Percentiles rank a stretch among this genome's conserved stretches.
phyloP scores from a whole-genome alignment of 1,140 invertebrate species.

The Polypedilum vanderplanki region DNA sequence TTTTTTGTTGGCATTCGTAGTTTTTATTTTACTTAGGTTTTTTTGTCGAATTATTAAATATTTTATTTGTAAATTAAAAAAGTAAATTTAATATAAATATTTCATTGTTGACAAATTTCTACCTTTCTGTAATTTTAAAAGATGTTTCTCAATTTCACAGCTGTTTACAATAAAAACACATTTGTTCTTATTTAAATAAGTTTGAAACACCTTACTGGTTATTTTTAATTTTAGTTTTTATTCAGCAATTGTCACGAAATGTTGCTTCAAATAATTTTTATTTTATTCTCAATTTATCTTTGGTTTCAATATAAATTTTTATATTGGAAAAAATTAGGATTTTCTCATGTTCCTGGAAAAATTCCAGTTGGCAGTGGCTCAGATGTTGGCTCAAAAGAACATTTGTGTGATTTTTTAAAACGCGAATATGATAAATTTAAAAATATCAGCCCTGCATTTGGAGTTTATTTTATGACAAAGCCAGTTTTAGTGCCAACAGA shows the following conservation, averaged over 20 bases:
- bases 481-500: constrained; percentile 32
- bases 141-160: too few relatives aligned
- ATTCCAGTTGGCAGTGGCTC: constrained; percentile 36
- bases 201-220: background rate
- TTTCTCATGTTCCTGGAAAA: constrained; percentile 36
- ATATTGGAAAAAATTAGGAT: constrained; percentile 43
- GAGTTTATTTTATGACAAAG: background rate
- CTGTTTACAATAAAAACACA: too few relatives aligned
- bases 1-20: too few relatives aligned
- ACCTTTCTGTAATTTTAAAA: too few relatives aligned
- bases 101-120: too few relatives aligned
- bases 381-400: constrained; percentile 34
- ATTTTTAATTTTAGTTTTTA: constrained; percentile 8
- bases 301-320: constrained; percentile 33
- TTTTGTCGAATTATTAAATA: too few relatives aligned
- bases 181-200: background rate
- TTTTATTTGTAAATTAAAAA: too few relatives aligned
- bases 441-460: background rate
- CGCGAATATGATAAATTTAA: background rate
- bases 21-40: too few relatives aligned
- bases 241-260: background rate
- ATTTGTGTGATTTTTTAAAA: constrained; percentile 32
- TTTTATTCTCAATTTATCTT: background rate
- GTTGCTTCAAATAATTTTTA: background rate
- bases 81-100: too few relatives aligned